Evolutionary conservation across 2,888 invertebrate genomes (phyloP).

Genomic region (Heliconius cydno): DNA sequence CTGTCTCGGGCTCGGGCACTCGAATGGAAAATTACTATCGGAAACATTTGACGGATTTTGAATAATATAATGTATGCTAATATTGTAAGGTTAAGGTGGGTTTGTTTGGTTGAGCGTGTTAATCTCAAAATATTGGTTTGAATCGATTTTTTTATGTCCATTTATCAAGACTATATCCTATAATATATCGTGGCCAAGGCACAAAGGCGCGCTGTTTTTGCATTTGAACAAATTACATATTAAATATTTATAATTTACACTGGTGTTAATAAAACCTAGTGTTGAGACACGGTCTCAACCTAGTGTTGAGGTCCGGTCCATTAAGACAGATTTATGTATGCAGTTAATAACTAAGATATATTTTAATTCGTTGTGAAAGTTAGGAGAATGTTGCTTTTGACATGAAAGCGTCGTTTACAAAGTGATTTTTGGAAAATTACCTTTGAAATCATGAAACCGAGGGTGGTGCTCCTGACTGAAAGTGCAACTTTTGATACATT

Average conservation of each 20-base stretch:
- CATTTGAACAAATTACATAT: too few species aligned
- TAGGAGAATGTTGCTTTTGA: constrained; percentile 7
- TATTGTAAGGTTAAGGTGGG: too few species aligned
- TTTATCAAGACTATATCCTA: too few species aligned
- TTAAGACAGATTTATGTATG: too few species aligned
- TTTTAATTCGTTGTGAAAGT: background rate
- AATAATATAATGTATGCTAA: too few species aligned
- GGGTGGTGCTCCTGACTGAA: background rate
- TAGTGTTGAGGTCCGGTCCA: too few species aligned
- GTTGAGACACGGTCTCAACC: too few species aligned
- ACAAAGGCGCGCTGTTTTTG: too few species aligned
- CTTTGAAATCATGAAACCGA: constrained; percentile 8
- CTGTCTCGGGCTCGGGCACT: constrained; percentile 36
- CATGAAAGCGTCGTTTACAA: background rate
- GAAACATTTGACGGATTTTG: constrained; percentile 19
- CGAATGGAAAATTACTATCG: constrained; percentile 40
- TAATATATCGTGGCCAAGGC: too few species aligned
- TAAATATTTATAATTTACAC: too few species aligned
- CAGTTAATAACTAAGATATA: background rate
- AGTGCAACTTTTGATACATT: constrained; percentile 4
- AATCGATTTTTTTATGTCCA: too few species aligned
- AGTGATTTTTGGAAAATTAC: constrained; percentile 10
- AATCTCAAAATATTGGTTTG: background rate
- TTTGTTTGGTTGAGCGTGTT: background rate
- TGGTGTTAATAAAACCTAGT: too few species aligned